Conservation (phyloP, 2,888 invertebrate genomes). For the Hemithea aestivaria region DNA sequence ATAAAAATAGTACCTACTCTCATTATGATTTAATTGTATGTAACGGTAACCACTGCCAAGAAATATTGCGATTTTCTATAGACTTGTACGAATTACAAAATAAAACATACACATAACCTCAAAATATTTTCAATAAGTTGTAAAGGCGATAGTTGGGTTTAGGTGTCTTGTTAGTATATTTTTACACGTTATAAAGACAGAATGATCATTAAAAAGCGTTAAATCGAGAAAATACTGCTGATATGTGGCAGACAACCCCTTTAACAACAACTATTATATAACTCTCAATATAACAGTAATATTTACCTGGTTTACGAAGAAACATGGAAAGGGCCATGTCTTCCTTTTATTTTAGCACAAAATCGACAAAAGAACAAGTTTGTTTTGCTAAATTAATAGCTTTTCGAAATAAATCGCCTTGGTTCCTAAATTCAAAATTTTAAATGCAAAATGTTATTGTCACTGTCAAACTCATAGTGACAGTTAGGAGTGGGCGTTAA, state of each 20-base stretch:
- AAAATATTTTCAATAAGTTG: too few species aligned
- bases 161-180: too few species aligned
- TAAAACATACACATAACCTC: slow-evolving; percentile 5
- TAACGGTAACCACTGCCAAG: too few species aligned
- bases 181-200: too few species aligned
- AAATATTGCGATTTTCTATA: too few species aligned
- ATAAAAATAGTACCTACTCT: background rate
- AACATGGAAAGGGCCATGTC: slow-evolving; percentile 69
- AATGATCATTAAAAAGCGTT: too few species aligned
- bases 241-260: slow-evolving; percentile 1
- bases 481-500: too few species aligned
- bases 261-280: slow-evolving; percentile 54
- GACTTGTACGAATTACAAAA: background rate
- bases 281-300: slow-evolving; percentile 24
- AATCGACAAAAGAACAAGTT: background rate
- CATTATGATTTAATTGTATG: too few species aligned
- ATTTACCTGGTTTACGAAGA: slow-evolving; percentile 59
- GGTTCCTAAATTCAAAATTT: background rate
- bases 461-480: too few species aligned
- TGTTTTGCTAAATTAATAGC: slow-evolving; percentile 1
- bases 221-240: too few species aligned
- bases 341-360: slow-evolving; percentile 2
- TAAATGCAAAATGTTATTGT: too few species aligned
- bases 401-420: background rate
- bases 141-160: too few species aligned